phyloP scores from a whole-genome alignment of 2,797 vertebrate species.

The Glyptemys insculpta region DNA sequence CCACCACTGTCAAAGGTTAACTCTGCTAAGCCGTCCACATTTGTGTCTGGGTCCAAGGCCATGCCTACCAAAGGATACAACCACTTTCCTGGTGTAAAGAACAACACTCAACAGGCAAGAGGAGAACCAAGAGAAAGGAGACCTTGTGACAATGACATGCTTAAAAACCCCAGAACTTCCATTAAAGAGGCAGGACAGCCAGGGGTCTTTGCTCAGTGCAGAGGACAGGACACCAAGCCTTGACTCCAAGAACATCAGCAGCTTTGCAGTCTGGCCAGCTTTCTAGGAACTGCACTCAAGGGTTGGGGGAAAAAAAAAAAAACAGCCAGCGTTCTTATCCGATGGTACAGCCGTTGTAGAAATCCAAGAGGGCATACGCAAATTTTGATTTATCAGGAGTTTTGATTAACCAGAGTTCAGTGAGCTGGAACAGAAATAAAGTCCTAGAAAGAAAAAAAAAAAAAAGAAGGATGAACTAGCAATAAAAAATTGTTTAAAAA shows the following conservation, averaged over 20 bases:
- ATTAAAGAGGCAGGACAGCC: neutral
- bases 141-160: neutral
- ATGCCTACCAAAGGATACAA: neutral
- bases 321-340: no score
- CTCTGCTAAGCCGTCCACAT: neutral
- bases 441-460: no score
- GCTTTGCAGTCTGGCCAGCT: neutral
- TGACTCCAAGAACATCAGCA: neutral
- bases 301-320: accelerated
- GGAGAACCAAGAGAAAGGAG: neutral
- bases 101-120: neutral
- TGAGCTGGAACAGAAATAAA: neutral
- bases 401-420: neutral
- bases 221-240: neutral
- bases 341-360: neutral
- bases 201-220: neutral
- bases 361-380: accelerated
- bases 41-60: neutral
- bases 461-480: neutral
- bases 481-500: neutral
- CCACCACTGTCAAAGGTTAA: neutral
- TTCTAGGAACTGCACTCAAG: neutral
- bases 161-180: neutral
- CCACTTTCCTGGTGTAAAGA: neutral
- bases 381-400: neutral